Evolutionary conservation across 2,888 invertebrate genomes (phyloP).

Genomic region (Auanema freiburgensis): DNA sequence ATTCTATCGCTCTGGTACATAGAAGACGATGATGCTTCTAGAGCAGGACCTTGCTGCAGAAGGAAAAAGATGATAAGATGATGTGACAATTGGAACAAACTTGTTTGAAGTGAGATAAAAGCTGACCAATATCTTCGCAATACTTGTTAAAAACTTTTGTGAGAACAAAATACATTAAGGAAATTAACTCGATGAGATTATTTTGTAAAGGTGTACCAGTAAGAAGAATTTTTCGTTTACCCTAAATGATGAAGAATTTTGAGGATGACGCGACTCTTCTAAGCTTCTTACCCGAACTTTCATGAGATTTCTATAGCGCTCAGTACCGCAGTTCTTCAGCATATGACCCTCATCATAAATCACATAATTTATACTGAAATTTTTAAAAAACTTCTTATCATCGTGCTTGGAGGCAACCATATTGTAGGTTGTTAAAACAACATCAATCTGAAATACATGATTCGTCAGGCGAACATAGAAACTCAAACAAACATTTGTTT

Average conservation of each 20-base stretch:
- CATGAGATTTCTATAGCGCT: constrained; percentile 68
- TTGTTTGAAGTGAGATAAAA: constrained; percentile 54
- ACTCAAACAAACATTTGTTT: constrained; percentile 23
- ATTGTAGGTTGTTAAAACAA: constrained; percentile 68
- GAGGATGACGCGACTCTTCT: too few species aligned
- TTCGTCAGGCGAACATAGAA: constrained; percentile 6
- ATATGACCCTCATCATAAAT: constrained; percentile 91
- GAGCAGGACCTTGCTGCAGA: constrained; percentile 36
- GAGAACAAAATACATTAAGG: constrained; percentile 91
- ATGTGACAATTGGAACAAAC: constrained; percentile 6
- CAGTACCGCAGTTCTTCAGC: constrained; percentile 94
- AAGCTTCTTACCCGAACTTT: constrained; percentile 45
- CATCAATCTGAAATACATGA: constrained; percentile 64
- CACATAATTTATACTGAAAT: constrained; percentile 78
- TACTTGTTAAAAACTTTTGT: constrained; percentile 71
- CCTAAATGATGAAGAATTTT: constrained; percentile 69
- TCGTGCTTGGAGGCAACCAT: constrained; percentile 85
- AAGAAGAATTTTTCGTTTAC: constrained; percentile 81
- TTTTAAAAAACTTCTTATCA: constrained; percentile 85
- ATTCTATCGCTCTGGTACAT: constrained; percentile 88
- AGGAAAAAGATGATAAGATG: too few species aligned
- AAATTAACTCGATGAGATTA: constrained; percentile 88
- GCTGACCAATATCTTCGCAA: constrained; percentile 50
- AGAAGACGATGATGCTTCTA: constrained; percentile 70
- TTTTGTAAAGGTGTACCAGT: constrained; percentile 96